Evolutionary conservation across 2,888 invertebrate species (phyloP).

Genomic region (Gymnosoma rotundatum): DNA sequence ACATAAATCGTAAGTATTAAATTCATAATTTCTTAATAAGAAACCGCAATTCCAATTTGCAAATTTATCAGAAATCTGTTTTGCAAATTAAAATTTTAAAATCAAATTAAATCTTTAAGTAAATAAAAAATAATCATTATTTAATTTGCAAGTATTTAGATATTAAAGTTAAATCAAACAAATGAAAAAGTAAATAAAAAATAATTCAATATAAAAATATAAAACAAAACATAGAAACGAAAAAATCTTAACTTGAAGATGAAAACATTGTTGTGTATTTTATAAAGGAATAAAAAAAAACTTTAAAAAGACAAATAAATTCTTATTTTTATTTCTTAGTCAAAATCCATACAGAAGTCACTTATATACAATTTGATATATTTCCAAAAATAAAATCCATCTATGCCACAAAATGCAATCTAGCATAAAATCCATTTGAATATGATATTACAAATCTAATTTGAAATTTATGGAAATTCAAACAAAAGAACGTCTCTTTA

Average conservation of each 20-base stretch:
- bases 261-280: not conserved
- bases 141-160: conserved; percentile 32
- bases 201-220: conserved; percentile 57
- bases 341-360: not conserved
- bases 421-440: conserved; percentile 67
- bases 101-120: not conserved
- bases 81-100: too few species aligned
- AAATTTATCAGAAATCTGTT: too few species aligned
- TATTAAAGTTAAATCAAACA: conserved; percentile 24
- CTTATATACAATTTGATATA: not conserved
- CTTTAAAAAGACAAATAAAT: conserved; percentile 30
- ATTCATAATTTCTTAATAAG: too few species aligned
- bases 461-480: conserved; percentile 70
- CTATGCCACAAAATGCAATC: conserved; percentile 60
- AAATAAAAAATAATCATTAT: conserved; percentile 23
- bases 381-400: not conserved
- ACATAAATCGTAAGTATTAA: too few species aligned
- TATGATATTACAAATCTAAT: conserved; percentile 69
- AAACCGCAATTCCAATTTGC: too few species aligned
- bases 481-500: conserved; percentile 59
- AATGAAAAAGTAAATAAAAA: conserved; percentile 9
- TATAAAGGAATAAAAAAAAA: conserved; percentile 15
- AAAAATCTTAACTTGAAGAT: conserved; percentile 43
- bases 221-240: conserved; percentile 32
- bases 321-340: conserved; percentile 2